These are phyloP conservation scores for Pachyseris speciosa DNA, from an alignment of 64 coral and sea anemone species.

Conservation along the genomic window DNA sequence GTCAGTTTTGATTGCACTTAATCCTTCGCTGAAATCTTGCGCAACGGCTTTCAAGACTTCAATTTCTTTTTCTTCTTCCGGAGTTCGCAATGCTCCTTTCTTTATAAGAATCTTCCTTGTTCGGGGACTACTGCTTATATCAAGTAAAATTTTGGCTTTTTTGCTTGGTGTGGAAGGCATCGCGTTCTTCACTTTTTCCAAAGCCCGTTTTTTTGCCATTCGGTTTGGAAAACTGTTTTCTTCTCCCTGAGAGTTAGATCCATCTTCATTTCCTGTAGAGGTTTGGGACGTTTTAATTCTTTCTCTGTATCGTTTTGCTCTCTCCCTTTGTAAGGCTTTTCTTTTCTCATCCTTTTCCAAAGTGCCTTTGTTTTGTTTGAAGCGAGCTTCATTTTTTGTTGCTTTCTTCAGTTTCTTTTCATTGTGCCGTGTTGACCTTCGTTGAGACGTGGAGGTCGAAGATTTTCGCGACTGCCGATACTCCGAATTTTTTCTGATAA, in stretches of 20 bases:
- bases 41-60: conserved; percentile 41
- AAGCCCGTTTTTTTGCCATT: conserved; percentile 27
- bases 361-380: too few species aligned
- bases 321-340: too few species aligned
- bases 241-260: neutral
- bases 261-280: too few species aligned
- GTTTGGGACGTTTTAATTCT: too few species aligned
- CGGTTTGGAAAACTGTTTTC: conserved; percentile 6
- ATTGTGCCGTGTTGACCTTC: too few species aligned
- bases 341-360: too few species aligned
- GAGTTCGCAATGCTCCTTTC: conserved; percentile 16
- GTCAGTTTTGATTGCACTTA: conserved; percentile 13
- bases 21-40: conserved; percentile 4
- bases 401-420: too few species aligned
- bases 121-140: conserved; percentile 30
- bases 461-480: too few species aligned
- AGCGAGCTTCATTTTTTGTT: too few species aligned
- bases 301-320: conserved; percentile 4
- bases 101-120: conserved; percentile 6
- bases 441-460: too few species aligned
- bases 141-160: conserved; percentile 26
- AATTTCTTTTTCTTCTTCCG: conserved; percentile 56
- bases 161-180: conserved; percentile 5
- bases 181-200: conserved; percentile 31
- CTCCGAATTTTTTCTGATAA: too few species aligned